These are phyloP conservation scores for Myotis davidii DNA, from an alignment of 2,113 vertebrate genomes.

Conservation along the genomic window DNA sequence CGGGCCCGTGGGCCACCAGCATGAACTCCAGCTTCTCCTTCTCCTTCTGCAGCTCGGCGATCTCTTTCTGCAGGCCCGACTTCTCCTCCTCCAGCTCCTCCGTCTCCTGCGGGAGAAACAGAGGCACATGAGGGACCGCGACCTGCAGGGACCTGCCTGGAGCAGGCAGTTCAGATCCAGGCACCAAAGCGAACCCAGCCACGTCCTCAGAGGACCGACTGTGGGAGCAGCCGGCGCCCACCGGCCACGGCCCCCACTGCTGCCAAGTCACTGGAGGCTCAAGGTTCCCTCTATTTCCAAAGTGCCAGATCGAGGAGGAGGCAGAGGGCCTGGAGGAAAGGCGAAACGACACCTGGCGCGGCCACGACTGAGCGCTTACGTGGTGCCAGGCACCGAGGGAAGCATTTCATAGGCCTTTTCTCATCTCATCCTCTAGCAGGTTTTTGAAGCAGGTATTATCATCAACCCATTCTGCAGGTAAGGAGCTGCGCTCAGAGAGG, in stretches of 20 bases:
- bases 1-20: constrained; percentile 96
- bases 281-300: neutral
- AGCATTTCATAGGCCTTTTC: neutral
- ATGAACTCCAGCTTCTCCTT: constrained; percentile 99
- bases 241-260: neutral
- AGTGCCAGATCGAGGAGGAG: neutral
- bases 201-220: neutral
- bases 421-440: neutral
- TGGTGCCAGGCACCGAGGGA: too few relatives aligned
- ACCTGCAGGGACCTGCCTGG: neutral
- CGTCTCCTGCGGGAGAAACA: constrained; percentile 89
- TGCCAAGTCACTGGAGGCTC: neutral
- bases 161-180: neutral
- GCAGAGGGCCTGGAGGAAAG: neutral
- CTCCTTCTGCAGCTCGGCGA: constrained; percentile 96
- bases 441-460: neutral
- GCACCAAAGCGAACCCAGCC: neutral
- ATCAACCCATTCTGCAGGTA: constrained; percentile 1
- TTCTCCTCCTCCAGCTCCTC: constrained; percentile 98
- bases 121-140: constrained; percentile 34
- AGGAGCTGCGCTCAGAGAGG: neutral
- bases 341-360: too few relatives aligned
- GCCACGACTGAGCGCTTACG: neutral
- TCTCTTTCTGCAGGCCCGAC: constrained; percentile 97
- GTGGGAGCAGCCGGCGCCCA: neutral